These are phyloP conservation scores for Meghimatium bilineatum DNA, from an alignment of 2,888 invertebrate genomes.

Conservation along the genomic window DNA sequence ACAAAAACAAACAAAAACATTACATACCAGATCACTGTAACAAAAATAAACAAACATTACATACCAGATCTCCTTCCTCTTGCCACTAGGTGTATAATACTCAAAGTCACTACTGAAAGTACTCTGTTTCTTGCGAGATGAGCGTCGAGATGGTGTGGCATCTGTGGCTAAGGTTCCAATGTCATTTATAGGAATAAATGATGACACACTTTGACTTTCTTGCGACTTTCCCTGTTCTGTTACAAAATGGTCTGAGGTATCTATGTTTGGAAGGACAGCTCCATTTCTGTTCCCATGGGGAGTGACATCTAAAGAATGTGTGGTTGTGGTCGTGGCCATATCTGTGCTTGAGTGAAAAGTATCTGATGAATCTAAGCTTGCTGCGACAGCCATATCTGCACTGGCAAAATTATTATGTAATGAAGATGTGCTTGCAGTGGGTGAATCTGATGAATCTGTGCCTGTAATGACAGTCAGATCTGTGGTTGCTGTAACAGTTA, in stretches of 20 bases:
- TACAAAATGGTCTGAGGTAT: neutral
- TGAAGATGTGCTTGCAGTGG: neutral
- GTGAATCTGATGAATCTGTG: neutral
- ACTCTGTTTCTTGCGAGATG: slow-evolving; percentile 46
- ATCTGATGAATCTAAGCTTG: neutral
- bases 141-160: slow-evolving; percentile 37
- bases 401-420: neutral
- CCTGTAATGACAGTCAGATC: neutral
- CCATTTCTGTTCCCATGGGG: neutral
- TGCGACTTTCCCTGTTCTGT: neutral
- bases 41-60: neutral
- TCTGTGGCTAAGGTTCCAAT: slow-evolving; percentile 3
- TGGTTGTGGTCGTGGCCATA: too few species aligned
- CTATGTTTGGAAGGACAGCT: neutral
- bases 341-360: neutral
- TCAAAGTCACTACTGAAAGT: slow-evolving; percentile 51
- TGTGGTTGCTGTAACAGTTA: neutral
- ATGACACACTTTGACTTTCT: neutral
- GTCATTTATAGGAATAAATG: neutral
- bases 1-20: too few species aligned
- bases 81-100: slow-evolving; percentile 42
- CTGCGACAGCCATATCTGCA: neutral
- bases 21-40: too few species aligned
- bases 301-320: neutral
- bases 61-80: slow-evolving; percentile 26